Percentiles rank a stretch among this genome's conserved stretches.
These are phyloP conservation scores for Corydoras sp. DNA, from an alignment of 2,113 vertebrate species.

Conservation along the genomic window DNA sequence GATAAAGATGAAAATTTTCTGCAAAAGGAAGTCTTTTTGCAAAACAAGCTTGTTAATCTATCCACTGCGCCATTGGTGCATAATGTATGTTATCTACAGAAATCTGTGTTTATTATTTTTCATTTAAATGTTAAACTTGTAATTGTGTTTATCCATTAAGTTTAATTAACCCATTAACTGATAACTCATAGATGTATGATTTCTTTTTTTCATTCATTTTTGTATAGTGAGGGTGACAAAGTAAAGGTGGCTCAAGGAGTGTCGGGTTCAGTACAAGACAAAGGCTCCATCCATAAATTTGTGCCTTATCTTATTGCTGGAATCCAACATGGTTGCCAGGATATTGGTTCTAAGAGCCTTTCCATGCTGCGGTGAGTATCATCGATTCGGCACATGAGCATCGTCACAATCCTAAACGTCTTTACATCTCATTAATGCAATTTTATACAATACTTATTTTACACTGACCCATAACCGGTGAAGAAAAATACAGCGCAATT, in stretches of 20 bases:
- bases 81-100: too few species aligned
- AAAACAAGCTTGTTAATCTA: too few species aligned
- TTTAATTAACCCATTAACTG: background rate
- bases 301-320: conserved; percentile 86
- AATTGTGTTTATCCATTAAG: too few species aligned
- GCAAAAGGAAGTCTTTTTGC: too few species aligned
- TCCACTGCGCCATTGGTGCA: too few species aligned
- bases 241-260: conserved; percentile 89
- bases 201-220: background rate
- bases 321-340: conserved; percentile 89
- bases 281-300: conserved; percentile 90
- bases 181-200: background rate
- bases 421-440: too few species aligned
- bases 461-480: too few species aligned
- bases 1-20: too few species aligned
- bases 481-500: too few species aligned
- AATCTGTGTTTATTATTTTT: too few species aligned
- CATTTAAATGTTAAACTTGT: too few species aligned
- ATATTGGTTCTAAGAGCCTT: conserved; percentile 86
- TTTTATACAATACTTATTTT: too few species aligned
- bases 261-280: conserved; percentile 86
- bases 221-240: conserved; percentile 79
- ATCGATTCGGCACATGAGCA: background rate
- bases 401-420: background rate
- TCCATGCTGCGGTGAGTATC: conserved; percentile 76